Percentiles rank a stretch among this genome's conserved stretches.
These are phyloP conservation scores for Gambusia yucatana DNA, from an alignment of 2,797 vertebrate genomes.

Conservation along the genomic window DNA sequence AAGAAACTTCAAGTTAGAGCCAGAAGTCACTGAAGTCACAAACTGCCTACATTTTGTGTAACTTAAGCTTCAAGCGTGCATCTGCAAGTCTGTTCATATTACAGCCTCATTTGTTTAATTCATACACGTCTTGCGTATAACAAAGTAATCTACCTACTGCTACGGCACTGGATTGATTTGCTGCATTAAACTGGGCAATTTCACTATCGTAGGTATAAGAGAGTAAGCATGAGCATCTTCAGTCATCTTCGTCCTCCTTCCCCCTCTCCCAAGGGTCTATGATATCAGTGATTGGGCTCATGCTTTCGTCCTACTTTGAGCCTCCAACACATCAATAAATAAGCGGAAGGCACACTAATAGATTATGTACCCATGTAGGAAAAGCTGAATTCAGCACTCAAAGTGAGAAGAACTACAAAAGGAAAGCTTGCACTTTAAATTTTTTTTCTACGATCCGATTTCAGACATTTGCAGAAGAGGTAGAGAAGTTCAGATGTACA, in stretches of 20 bases:
- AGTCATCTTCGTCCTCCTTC: constrained; percentile 22
- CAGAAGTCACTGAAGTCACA: neutral
- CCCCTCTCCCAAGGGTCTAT: constrained; percentile 47
- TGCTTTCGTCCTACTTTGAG: constrained; percentile 71
- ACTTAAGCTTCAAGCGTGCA: neutral
- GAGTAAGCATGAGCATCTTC: constrained; percentile 39
- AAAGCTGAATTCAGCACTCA: constrained; percentile 67
- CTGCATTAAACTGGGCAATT: neutral
- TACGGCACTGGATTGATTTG: neutral
- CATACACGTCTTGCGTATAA: neutral
- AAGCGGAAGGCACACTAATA: constrained; percentile 69
- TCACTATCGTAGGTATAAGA: constrained; percentile 4
- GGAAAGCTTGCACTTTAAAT: constrained; percentile 40
- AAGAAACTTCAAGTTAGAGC: neutral
- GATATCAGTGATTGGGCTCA: constrained; percentile 60
- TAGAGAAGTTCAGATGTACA: constrained; percentile 37
- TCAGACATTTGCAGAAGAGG: constrained; percentile 43
- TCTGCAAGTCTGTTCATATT: neutral
- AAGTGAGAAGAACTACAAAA: constrained; percentile 21
- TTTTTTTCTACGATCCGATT: constrained; percentile 42
- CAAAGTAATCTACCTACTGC: neutral
- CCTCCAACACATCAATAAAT: constrained; percentile 76
- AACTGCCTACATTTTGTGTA: neutral
- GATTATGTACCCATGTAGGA: constrained; percentile 68
- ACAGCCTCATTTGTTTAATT: neutral